Conservation (phyloP, 1,140 invertebrate genomes). For the Sarcophaga peregrina region DNA sequence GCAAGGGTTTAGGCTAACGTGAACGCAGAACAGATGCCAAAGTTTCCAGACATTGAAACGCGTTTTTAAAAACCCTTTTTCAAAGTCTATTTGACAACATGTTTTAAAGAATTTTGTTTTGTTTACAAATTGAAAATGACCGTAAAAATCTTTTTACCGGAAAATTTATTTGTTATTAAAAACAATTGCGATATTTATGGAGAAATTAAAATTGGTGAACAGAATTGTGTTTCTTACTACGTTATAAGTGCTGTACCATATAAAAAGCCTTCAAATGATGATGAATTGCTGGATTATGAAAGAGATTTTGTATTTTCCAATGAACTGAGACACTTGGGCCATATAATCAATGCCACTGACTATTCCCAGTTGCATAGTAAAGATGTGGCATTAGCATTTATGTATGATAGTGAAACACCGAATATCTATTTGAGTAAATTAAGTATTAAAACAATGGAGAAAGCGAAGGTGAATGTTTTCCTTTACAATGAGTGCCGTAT, state of each 20-base stretch:
- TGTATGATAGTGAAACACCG: slow-evolving; percentile 66
- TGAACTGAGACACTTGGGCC: slow-evolving; percentile 63
- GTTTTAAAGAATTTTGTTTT: neutral
- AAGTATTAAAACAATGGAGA: slow-evolving; percentile 58
- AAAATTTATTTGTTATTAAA: slow-evolving; percentile 53
- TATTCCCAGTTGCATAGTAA: slow-evolving; percentile 63
- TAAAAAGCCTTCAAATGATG: neutral
- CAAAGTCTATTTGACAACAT: no score
- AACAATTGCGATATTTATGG: slow-evolving; percentile 57
- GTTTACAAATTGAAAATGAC: slow-evolving; percentile 51
- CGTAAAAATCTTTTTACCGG: slow-evolving; percentile 61
- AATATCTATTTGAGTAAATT: slow-evolving; percentile 57
- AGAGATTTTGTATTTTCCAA: slow-evolving; percentile 38
- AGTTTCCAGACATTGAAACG: no score
- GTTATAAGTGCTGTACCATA: slow-evolving; percentile 58
- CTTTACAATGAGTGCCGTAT: slow-evolving; percentile 60
- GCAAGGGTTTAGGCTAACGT: no score
- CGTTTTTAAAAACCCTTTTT: no score
- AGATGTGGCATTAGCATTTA: slow-evolving; percentile 63
- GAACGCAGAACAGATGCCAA: no score
- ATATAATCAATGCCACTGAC: slow-evolving; percentile 47
- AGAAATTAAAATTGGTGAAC: slow-evolving; percentile 58
- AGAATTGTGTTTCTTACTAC: slow-evolving; percentile 58
- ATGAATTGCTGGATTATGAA: slow-evolving; percentile 28
- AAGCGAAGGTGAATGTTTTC: slow-evolving; percentile 66